Conservation (phyloP, 2,797 vertebrate genomes). For the Eulemur coronatus region DNA sequence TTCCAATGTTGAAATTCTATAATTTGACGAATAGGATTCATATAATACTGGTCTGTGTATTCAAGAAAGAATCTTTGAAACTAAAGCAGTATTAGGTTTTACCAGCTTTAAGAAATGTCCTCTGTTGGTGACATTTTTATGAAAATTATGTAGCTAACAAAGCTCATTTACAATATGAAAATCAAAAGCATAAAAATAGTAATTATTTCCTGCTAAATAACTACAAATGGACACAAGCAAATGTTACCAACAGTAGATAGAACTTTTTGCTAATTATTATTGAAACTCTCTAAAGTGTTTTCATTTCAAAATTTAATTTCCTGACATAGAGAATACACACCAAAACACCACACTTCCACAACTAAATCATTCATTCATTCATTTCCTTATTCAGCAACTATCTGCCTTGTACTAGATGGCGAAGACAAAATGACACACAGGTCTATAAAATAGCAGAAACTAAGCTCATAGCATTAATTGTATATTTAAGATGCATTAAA, state of each 20-base stretch:
- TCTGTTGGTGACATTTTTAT: background rate
- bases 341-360: background rate
- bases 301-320: constrained; percentile 24
- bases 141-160: background rate
- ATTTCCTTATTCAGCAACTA: background rate
- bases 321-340: background rate
- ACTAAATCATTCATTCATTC: background rate
- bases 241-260: background rate
- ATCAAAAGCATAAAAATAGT: background rate
- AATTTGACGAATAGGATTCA: background rate
- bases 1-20: background rate
- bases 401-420: background rate
- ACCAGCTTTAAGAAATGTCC: background rate
- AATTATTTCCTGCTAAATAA: background rate
- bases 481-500: background rate
- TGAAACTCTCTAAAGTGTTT: background rate
- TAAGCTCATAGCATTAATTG: background rate
- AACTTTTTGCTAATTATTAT: background rate
- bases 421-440: background rate
- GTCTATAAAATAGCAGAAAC: background rate
- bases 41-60: background rate
- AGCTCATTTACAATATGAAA: background rate
- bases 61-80: constrained; percentile 15
- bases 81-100: background rate
- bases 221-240: background rate